These are phyloP conservation scores for Pheosia gnoma DNA, from an alignment of 2,888 invertebrate species.

Conservation along the genomic window DNA sequence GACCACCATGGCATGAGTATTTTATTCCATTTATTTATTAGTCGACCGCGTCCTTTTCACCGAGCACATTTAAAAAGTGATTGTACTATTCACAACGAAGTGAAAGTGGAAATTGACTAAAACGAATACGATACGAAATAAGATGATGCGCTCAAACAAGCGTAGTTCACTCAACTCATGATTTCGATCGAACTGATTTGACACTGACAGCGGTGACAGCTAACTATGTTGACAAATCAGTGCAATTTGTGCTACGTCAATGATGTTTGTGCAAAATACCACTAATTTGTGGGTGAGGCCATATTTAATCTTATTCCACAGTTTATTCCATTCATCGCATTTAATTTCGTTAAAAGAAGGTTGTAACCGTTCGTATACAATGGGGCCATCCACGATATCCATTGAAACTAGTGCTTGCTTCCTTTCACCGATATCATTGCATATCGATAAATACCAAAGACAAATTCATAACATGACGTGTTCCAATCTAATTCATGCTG, in stretches of 20 bases:
- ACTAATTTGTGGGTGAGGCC: not conserved
- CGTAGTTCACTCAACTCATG: slow-evolving; percentile 53
- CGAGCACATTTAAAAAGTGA: slow-evolving; percentile 47
- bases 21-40: slow-evolving; percentile 22
- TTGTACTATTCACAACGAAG: slow-evolving; percentile 44
- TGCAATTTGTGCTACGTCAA: slow-evolving; percentile 20
- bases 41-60: slow-evolving; percentile 36
- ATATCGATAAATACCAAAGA: no score
- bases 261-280: slow-evolving; percentile 1
- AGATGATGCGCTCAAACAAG: slow-evolving; percentile 52
- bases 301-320: no score
- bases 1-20: slow-evolving; percentile 52
- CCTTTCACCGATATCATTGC: no score
- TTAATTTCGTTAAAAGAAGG: no score
- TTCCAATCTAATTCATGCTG: slow-evolving; percentile 14
- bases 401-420: no score
- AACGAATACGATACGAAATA: slow-evolving; percentile 35
- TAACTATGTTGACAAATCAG: slow-evolving; percentile 18
- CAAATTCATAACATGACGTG: slow-evolving; percentile 17
- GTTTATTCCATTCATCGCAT: no score
- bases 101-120: slow-evolving; percentile 55
- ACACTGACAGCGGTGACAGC: slow-evolving; percentile 26
- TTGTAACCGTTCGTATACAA: no score
- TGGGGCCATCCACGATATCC: no score
- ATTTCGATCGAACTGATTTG: slow-evolving; percentile 39